phyloP scores from a whole-genome alignment of 35 echinoderm and acorn worm genomes.

The Holothuria glaberrima region DNA sequence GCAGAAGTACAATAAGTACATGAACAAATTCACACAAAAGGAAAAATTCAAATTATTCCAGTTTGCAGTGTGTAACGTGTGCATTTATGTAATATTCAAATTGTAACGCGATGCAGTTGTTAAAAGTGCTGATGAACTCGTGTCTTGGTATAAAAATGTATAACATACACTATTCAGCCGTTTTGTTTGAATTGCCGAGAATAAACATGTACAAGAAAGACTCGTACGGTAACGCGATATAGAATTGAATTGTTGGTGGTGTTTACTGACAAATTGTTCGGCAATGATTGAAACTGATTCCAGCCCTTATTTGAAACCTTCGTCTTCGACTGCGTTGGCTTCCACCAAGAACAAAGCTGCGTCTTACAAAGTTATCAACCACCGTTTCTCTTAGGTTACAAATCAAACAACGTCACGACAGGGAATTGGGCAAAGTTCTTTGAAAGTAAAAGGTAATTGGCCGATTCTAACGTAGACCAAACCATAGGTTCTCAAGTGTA shows the following conservation, averaged over 20 bases:
- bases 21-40: background rate
- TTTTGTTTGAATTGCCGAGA: slow-evolving; percentile 38
- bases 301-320: too few species aligned
- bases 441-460: too few species aligned
- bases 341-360: too few species aligned
- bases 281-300: slow-evolving; percentile 51
- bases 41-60: background rate
- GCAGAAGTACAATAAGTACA: background rate
- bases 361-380: too few species aligned
- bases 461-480: too few species aligned
- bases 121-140: slow-evolving; percentile 37
- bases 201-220: slow-evolving; percentile 37
- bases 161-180: slow-evolving; percentile 15
- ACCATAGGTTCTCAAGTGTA: too few species aligned
- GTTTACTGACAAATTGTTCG: slow-evolving; percentile 42
- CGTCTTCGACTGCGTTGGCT: too few species aligned
- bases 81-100: too few species aligned
- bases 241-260: slow-evolving; percentile 17
- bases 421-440: too few species aligned
- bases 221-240: slow-evolving; percentile 28
- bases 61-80: background rate
- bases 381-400: too few species aligned
- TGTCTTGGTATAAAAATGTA: background rate
- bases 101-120: too few species aligned
- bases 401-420: too few species aligned